Evolutionary conservation across 2,113 vertebrate species (phyloP), one percentile per base, ranked within the genome.

Genomic region (Aviceda subcristata): DNA sequence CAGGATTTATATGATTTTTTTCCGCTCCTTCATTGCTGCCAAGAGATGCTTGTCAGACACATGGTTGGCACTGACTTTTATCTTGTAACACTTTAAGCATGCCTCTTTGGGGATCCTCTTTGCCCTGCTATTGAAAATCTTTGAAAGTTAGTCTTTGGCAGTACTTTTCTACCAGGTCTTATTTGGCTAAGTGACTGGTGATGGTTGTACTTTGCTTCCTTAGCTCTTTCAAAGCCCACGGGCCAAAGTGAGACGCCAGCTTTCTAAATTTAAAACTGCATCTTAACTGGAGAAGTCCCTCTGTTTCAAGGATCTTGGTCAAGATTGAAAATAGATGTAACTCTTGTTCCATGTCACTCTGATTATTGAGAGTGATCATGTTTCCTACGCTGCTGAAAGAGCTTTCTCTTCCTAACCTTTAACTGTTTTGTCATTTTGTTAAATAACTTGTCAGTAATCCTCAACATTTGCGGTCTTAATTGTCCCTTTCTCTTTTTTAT

Each of bases 301-400:
- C 74, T 85, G 19, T 86, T 86, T 84, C 1, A 8, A 43, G 55
- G 34, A 21, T 73, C 50, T 94, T 73, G 39, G 39, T 80, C 36
- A 36, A 18, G 64, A 14, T 13, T 32, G 75, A 57, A 91, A 62
- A 15, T 45, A n/a, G 27, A 22, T 45, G 27, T 41, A 69, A 11
- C 32, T 79, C 30, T 64, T 2, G 12, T 64, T 60, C 36, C 20
- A 0, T 0, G 7, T 19, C 9, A 7, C 30, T 51, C 20, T 73
- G 38, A 5, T 74, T 48, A 62, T 18, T 0, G 0, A 27, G 26
- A 41, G 13, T 2, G 24, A 41, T 32, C 0, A 0, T 13, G 21
- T 48, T 41, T 80, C 55, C 36, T 78, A 3, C 0, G 0, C 55
- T 66, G 3, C 39, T 76, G 45, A 11, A 66, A 27, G 15, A 21